A percentile compares a stretch with the other conserved stretches of the same genome.
These are phyloP conservation scores for Melieria crassipennis DNA, from an alignment of 2,888 invertebrate species.

Conservation along the genomic window DNA sequence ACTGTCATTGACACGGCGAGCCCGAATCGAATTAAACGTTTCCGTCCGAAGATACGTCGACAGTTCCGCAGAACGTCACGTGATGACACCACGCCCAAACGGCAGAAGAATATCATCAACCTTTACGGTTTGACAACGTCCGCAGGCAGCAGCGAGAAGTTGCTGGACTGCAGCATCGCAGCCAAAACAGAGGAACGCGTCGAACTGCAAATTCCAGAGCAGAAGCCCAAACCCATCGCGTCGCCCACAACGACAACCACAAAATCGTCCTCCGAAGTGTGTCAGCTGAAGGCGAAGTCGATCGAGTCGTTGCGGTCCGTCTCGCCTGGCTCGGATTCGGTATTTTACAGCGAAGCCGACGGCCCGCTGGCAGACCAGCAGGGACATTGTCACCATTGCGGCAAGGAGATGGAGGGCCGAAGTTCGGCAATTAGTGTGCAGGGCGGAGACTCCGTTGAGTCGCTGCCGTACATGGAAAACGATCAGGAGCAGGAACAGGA, in stretches of 20 bases:
- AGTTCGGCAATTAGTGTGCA: conserved; percentile 58
- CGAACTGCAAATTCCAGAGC: neutral
- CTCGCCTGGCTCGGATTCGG: conserved; percentile 90
- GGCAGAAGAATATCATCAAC: conserved; percentile 47
- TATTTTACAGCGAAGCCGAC: conserved; percentile 86
- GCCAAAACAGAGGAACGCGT: conserved; percentile 9
- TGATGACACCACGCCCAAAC: conserved; percentile 54
- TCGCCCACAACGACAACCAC: conserved; percentile 40
- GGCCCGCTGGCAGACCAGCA: conserved; percentile 65
- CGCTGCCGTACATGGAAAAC: conserved; percentile 66
- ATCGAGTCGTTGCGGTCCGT: conserved; percentile 89
- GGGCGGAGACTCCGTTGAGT: conserved; percentile 63
- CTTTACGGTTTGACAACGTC: conserved; percentile 48
- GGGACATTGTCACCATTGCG: conserved; percentile 82
- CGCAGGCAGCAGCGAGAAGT: conserved; percentile 52
- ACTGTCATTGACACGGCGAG: conserved; percentile 57
- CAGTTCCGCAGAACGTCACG: conserved; percentile 60
- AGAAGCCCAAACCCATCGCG: conserved; percentile 35
- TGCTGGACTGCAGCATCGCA: conserved; percentile 58
- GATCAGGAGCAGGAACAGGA: conserved; percentile 68
- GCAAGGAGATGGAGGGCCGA: conserved; percentile 79
- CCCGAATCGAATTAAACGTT: conserved; percentile 64
- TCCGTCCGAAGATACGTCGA: conserved; percentile 65
- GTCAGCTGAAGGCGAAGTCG: conserved; percentile 80
- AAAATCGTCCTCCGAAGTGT: conserved; percentile 53